Evolutionary conservation across 2,888 invertebrate species (phyloP), one percentile per base, ranked within the genome.

Genomic region (Sesamia inferens): DNA sequence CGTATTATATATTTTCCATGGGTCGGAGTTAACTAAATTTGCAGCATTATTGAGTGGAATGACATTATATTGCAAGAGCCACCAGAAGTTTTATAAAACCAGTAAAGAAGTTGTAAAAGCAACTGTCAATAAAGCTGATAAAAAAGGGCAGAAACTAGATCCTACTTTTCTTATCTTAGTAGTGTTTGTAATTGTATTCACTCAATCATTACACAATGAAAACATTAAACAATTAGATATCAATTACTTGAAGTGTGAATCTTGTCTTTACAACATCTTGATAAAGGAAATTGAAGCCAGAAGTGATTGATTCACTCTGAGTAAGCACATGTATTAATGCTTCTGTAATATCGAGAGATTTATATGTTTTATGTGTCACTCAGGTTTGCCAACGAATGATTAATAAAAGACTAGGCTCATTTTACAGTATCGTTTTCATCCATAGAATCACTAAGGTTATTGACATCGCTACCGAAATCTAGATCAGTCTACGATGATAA

Each of bases 221-320:
- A 66, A 83, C 61, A 65, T 54, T 58, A 54, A 78, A 62, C 47
- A 73, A 68, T 59, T 54, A 58, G 42, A 66, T 83, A 66, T 79
- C 24, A 83, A 69, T 83, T 73, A 68, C 62, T 63, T 81, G 59
- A 71, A 84, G 65, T 63, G 51, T 59, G 54, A 63, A 68, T 75
- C 47, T 80, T 79, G 59, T 80, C 44, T 65, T 63, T 51, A 59
- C 44, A 71, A 81, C 54, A 68, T 62, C 42, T 69, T 66, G 81
- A 81, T 76, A 76, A 75, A 75, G 47, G 57, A 67, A 84, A 80
- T 76, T 44, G 73, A n/a, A 72, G 64, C 61, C 64, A 72, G 73
- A 54, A 68, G 61, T 65, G 68, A 83, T 79, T 74, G 68, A 79
- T 67, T 69, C 64, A 79, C 39, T 54, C 44, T 69, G 24, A 67